Base-by-base conservation (phyloP, 2,113 vertebrate species). In the Okapia johnstoni region DNA sequence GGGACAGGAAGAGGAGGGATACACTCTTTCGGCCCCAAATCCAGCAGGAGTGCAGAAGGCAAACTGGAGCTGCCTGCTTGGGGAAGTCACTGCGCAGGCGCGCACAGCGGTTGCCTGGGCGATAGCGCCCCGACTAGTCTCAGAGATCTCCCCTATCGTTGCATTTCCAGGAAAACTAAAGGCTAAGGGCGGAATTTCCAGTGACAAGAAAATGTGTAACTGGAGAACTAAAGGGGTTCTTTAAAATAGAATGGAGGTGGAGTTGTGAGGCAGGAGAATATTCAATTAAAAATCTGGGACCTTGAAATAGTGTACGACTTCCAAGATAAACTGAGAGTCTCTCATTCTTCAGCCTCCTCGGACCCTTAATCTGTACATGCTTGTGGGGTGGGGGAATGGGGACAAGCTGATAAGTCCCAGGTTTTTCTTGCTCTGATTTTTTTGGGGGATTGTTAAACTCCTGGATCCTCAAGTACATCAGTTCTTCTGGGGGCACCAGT, bases 351-450 rank as follows among this genome's bases (percentile, higher is more conserved):
- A 77, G 60, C 50, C 23, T 81, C 52, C 61, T 52, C 50, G 14
- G 12, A 87, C 16, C n/a, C 57, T 92, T 94, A 86, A 60, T 61
- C 52, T 50, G 21, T 93, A 48, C 19, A 36, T 61, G 76, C 14
- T 76, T 79, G 19, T 52, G 28, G 17, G 26, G 50, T 3, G 3
- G 52, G 46, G 10, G 15, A 66, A 21, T 7, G 15, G 5, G 10
- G 9, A 46, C 23, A 94, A 88, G 14, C 19, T 21, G 15, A 52
- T 70, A 92, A 58, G 43, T 50, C 9, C 7, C 55, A 76, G 92
- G 7, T 55, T 85, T 95, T 90, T 87, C 36, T 83, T 93, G 50
- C 81, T 94, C 55, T 89, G 88, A 36, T 17, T 73, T 96, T 92
- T 95, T 2, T 5, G 5, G 30, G 48, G 36, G 16, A 61, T 85